Conservation (phyloP, 2,113 vertebrate genomes). For the Zosterops japonicus region DNA sequence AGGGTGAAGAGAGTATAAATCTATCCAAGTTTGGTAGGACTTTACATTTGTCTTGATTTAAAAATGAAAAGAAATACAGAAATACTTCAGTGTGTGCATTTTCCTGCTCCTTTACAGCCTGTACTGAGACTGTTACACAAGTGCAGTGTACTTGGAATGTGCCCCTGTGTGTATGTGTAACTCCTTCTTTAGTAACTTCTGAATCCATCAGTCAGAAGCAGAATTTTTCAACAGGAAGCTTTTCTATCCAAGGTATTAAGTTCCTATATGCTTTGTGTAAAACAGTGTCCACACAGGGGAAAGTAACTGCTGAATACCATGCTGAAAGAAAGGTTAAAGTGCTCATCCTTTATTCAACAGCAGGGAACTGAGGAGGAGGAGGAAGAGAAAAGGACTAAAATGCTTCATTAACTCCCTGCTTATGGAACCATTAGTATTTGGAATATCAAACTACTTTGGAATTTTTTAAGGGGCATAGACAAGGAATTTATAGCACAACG, state of each 20-base stretch:
- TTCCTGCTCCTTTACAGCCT: not conserved
- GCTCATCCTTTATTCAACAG: not conserved
- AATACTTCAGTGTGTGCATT: not conserved
- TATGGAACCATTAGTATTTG: not conserved
- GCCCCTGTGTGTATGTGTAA: not conserved
- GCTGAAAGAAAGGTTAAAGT: not conserved
- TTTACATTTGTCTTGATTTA: not conserved
- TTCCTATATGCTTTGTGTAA: not conserved
- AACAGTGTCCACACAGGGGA: not conserved
- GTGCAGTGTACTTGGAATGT: not conserved
- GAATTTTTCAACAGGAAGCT: not conserved
- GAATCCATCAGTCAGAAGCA: not conserved
- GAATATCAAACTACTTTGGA: not conserved
- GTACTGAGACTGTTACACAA: not conserved
- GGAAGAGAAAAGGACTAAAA: not conserved
- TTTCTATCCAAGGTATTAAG: not conserved
- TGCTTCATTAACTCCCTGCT: not conserved
- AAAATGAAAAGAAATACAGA: not conserved
- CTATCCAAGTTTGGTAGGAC: not conserved
- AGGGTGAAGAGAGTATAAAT: not conserved
- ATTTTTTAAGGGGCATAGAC: not conserved
- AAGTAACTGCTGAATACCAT: not conserved
- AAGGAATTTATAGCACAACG: not conserved
- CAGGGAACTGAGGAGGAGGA: not conserved
- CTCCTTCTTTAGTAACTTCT: not conserved